phyloP scores from a whole-genome alignment of 2,888 invertebrate genomes.

The Geophilus truncorum region DNA sequence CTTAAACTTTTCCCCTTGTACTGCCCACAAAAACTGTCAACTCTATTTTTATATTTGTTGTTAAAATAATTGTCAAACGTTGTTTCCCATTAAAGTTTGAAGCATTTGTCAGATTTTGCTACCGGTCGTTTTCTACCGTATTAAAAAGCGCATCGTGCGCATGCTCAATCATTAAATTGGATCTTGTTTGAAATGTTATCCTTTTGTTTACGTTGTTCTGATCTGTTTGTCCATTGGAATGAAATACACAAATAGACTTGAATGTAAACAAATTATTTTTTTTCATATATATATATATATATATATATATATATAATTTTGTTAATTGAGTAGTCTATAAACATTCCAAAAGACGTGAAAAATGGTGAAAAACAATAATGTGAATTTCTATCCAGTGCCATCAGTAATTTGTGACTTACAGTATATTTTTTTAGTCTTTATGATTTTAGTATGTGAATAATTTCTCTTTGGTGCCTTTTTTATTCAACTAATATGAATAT shows the following conservation, averaged over 20 bases:
- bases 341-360: neutral
- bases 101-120: too few species aligned
- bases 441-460: neutral
- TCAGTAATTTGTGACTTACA: neutral
- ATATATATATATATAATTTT: too few species aligned
- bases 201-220: slow-evolving; percentile 25
- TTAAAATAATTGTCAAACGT: too few species aligned
- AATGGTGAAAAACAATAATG: neutral
- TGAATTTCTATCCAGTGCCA: neutral
- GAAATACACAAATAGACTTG: neutral
- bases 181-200: slow-evolving; percentile 6
- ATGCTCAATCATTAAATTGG: slow-evolving; percentile 19
- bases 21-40: neutral
- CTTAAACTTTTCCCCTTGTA: neutral
- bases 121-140: neutral
- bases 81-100: too few species aligned
- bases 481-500: neutral
- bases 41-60: neutral
- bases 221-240: slow-evolving; percentile 24
- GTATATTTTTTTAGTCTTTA: neutral
- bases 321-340: too few species aligned
- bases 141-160: neutral
- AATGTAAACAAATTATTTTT: neutral
- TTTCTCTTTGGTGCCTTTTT: neutral
- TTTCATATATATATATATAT: neutral